Conservation (phyloP, 2,888 invertebrate genomes). For the Synanthedon vespiformis region DNA sequence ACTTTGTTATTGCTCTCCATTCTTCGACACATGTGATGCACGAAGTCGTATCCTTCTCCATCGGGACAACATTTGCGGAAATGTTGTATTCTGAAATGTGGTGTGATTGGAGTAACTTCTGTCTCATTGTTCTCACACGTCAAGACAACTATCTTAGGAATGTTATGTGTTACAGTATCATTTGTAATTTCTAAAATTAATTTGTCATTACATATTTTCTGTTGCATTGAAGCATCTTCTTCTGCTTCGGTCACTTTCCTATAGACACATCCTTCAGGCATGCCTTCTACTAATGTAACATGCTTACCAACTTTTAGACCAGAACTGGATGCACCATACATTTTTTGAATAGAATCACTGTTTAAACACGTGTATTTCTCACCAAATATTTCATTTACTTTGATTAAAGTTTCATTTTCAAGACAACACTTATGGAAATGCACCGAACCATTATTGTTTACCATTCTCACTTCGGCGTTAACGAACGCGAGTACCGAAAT, state of each 20-base stretch:
- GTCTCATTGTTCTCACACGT: constrained; percentile 31
- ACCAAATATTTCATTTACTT: constrained; percentile 19
- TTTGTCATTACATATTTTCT: constrained; percentile 40
- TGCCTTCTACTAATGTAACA: constrained; percentile 29
- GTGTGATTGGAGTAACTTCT: constrained; percentile 12
- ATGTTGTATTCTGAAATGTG: constrained; percentile 24
- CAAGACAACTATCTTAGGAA: constrained; percentile 43
- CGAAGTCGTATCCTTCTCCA: constrained; percentile 41
- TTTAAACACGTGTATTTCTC: constrained; percentile 37
- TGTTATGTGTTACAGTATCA: constrained; percentile 26
- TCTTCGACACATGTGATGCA: constrained; percentile 36
- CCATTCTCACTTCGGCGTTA: constrained; percentile 14
- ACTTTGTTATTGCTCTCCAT: constrained; percentile 18
- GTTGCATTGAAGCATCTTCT: constrained; percentile 11
- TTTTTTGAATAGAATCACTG: constrained; percentile 18
- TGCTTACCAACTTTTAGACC: constrained; percentile 32
- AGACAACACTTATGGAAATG: constrained; percentile 55
- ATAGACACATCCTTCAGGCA: constrained; percentile 33
- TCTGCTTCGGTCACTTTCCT: constrained; percentile 18
- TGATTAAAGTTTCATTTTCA: constrained; percentile 34
- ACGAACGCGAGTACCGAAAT: constrained; percentile 27
- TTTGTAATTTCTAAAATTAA: constrained; percentile 37
- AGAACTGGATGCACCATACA: constrained; percentile 26
- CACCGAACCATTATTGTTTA: constrained; percentile 15
- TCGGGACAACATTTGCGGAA: constrained; percentile 53